These are phyloP conservation scores for Scrobipalpa atriplicella DNA, from an alignment of 2,888 invertebrate species.

Conservation along the genomic window DNA sequence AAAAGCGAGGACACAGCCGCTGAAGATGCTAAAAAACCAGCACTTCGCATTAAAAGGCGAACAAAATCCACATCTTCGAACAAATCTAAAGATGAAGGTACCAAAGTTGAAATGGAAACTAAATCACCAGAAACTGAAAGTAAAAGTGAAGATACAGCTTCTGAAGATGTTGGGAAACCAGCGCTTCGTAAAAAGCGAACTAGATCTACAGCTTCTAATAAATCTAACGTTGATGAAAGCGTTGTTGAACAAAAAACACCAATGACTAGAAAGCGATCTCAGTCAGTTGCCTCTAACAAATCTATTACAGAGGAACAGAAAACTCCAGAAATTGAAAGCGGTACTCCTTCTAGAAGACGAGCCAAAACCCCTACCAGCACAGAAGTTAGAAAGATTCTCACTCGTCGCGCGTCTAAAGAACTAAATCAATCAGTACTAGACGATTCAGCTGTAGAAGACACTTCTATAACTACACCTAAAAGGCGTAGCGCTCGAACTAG, in stretches of 20 bases:
- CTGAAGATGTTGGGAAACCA: slow-evolving; percentile 33
- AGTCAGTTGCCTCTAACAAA: slow-evolving; percentile 58
- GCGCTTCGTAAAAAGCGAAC: slow-evolving; percentile 36
- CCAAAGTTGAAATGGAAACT: slow-evolving; percentile 9
- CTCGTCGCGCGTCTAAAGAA: slow-evolving; percentile 68
- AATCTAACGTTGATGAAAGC: slow-evolving; percentile 33
- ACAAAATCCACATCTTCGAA: slow-evolving; percentile 40
- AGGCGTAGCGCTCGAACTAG: slow-evolving; percentile 51
- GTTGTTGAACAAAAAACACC: slow-evolving; percentile 53
- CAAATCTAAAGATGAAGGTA: slow-evolving; percentile 36
- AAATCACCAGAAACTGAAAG: neutral
- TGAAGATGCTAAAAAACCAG: slow-evolving; percentile 33
- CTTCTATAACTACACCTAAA: slow-evolving; percentile 52
- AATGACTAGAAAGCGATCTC: slow-evolving; percentile 58
- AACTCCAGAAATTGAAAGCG: slow-evolving; percentile 45
- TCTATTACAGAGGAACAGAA: slow-evolving; percentile 48
- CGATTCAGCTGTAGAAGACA: slow-evolving; percentile 52
- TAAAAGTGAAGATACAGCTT: slow-evolving; percentile 9
- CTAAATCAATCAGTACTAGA: slow-evolving; percentile 51
- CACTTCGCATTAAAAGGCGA: slow-evolving; percentile 36
- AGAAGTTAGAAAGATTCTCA: slow-evolving; percentile 66
- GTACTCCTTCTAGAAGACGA: slow-evolving; percentile 44
- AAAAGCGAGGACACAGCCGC: slow-evolving; percentile 16
- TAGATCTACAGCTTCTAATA: slow-evolving; percentile 41
- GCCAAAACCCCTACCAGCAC: slow-evolving; percentile 61